These are phyloP conservation scores for Drosophila anomalata DNA, from an alignment of 2,888 invertebrate genomes.

Conservation along the genomic window DNA sequence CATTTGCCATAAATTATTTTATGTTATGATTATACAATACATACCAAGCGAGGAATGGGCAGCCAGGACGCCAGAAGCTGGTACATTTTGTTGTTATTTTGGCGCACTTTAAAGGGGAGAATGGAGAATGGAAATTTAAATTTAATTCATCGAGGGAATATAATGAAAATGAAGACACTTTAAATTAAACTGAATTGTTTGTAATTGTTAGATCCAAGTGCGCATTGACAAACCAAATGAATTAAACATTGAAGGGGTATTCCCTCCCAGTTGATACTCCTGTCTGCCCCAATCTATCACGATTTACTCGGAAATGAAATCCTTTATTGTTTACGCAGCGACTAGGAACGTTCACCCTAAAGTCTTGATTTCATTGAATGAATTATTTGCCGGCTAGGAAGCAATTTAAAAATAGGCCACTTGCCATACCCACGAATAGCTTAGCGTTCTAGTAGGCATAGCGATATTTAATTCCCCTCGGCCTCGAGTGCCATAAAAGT, in stretches of 20 bases:
- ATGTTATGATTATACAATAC: conserved; percentile 79
- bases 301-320: conserved; percentile 24
- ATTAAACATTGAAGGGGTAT: background rate
- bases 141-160: background rate
- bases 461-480: conserved; percentile 21
- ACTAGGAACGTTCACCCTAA: conserved; percentile 2
- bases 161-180: background rate
- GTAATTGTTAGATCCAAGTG: background rate
- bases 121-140: background rate
- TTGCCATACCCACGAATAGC: conserved; percentile 3
- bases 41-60: conserved; percentile 25
- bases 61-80: background rate
- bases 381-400: conserved; percentile 21
- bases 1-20: conserved; percentile 78
- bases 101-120: background rate
- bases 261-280: conserved; percentile 2
- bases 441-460: conserved; percentile 4
- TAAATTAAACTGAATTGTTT: background rate
- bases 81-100: background rate
- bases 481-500: conserved; percentile 33
- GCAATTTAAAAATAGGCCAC: conserved; percentile 42
- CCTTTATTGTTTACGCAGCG: background rate
- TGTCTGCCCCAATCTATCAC: conserved; percentile 11
- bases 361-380: conserved; percentile 28
- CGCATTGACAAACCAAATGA: background rate